Percentiles rank a stretch among this genome's conserved stretches.
Conservation (phyloP, 2,113 vertebrate species). For the Coptodon rendalli region DNA sequence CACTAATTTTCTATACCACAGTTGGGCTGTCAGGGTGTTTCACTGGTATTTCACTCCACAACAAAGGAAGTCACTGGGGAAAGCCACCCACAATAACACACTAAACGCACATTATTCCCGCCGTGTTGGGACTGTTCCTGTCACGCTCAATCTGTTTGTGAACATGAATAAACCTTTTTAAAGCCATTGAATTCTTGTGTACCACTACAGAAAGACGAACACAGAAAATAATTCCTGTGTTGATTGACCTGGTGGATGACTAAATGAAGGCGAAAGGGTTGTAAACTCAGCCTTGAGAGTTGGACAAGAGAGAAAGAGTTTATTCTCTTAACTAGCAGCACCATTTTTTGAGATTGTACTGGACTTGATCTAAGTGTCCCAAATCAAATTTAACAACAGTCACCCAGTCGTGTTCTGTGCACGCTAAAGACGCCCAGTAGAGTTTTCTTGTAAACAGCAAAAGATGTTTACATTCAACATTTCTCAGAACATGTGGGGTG, state of each 20-base stretch:
- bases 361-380: not conserved
- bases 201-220: not conserved
- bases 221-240: not conserved
- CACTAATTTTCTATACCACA: constrained; percentile 49
- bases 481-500: not conserved
- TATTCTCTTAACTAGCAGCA: not conserved
- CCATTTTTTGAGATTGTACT: not conserved
- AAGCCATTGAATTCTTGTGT: not conserved
- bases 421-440: not conserved
- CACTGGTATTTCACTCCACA: constrained; percentile 1
- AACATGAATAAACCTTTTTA: not conserved
- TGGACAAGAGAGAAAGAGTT: not conserved
- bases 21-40: constrained; percentile 30
- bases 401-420: not conserved
- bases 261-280: not conserved
- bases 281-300: not conserved
- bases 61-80: not conserved
- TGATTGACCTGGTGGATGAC: not conserved
- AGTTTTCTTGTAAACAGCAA: not conserved
- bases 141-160: not conserved
- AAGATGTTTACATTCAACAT: not conserved
- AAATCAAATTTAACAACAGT: not conserved
- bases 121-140: not conserved
- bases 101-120: not conserved
- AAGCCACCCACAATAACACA: constrained; percentile 28